These are phyloP conservation scores for Dermolepida albohirtum DNA, from an alignment of 2,888 invertebrate species.

Conservation along the genomic window DNA sequence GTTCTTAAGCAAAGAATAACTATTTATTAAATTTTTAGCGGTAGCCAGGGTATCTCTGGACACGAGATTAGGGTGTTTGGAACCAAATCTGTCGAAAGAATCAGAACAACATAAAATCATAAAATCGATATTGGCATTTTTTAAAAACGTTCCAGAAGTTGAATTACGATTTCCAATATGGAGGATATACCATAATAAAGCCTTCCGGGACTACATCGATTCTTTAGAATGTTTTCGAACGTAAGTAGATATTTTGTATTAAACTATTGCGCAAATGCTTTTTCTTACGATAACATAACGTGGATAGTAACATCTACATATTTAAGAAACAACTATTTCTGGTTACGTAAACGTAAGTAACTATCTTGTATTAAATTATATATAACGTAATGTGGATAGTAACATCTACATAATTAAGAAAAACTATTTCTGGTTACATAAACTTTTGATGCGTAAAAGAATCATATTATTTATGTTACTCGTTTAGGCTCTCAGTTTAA, in stretches of 20 bases:
- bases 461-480: no score
- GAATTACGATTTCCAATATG: slow-evolving; percentile 81
- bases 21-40: slow-evolving; percentile 66
- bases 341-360: background rate
- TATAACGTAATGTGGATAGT: no score
- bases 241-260: slow-evolving; percentile 63
- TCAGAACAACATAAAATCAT: slow-evolving; percentile 83
- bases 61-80: slow-evolving; percentile 81
- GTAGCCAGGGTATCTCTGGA: slow-evolving; percentile 86
- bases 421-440: no score
- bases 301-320: no score
- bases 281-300: background rate
- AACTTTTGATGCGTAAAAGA: no score
- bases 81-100: slow-evolving; percentile 63
- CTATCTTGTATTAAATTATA: background rate
- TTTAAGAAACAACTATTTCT: background rate
- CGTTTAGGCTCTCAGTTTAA: no score
- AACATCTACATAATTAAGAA: no score
- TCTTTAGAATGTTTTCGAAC: slow-evolving; percentile 79
- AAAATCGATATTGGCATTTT: slow-evolving; percentile 80
- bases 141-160: slow-evolving; percentile 80
- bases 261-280: background rate
- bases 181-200: slow-evolving; percentile 77
- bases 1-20: no score
- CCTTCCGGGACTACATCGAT: slow-evolving; percentile 77